Base-by-base conservation (phyloP, 2,113 vertebrate species). In the Microtus montanus region DNA sequence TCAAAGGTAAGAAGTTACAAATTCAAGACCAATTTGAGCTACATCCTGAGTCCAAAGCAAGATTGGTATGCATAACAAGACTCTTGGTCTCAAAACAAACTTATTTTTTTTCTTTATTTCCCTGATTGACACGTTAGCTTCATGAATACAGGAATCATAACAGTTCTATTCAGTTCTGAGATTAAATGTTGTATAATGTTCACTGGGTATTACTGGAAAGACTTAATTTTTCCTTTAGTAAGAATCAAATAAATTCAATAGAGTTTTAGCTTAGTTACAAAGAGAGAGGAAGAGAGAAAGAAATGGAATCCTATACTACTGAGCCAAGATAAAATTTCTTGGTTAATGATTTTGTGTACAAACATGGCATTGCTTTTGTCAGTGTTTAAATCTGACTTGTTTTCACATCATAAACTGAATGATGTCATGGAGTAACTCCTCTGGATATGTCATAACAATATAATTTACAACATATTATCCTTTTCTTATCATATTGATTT, bases 401-500 rank as follows among this genome's bases (percentile, higher is more conserved):
- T 94, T 97, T 97, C 71, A 74, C 47, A 82, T 54, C 71, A 85
- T 79, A 97, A 95, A 90, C 35, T 91, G 68, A 96, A 96, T 95
- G 87, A 96, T 97, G 89, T 96, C 93, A 96, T 92, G 61, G 80
- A 82, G 66, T 63, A 87, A 84, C 13, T 90, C 91, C 94, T 87
- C 71, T 95, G 87, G 75, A 74, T 80, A 77, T 75, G 79, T 90
- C 91, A 96, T 95, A 96, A 92, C 71, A 93, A 89, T 96, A 82
- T 92, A 95, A 95, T 96, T 96, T 97, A 88, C 41, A 78, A 68
- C 47, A 86, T 94, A 94, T 96, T 96, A 96, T 80, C 58, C 79
- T 97, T 95, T 96, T 93, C 79, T 73, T 77, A 94, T 90, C 84
- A 28, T 68, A 96, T 95, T 97, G 96, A 97, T 92, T 97, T 96